Base-by-base conservation (phyloP, 2,113 vertebrate species). In the Cryptomyrus ogoouensis region DNA sequence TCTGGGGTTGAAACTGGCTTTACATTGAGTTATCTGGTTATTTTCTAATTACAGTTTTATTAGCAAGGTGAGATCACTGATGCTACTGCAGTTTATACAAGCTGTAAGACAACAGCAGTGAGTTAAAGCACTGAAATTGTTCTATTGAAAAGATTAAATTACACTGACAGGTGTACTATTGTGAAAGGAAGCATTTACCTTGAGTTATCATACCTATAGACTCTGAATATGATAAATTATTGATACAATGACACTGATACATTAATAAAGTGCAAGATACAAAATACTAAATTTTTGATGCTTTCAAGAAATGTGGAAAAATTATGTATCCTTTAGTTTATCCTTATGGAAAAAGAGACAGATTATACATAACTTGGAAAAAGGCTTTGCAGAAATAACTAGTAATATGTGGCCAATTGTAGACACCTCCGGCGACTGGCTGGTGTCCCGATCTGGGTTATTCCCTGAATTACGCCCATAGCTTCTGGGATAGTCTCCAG, bases 21-120 rank as follows among this genome's bases (percentile, higher is more conserved):
- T 70, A 70, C 62, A 70, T 13, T 70, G 62, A 70, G 62, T 13
- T 70, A 70, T 70, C 62, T 31, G 62, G 62, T 70, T 70, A 70
- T 70, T 70, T 70, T 70, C 62, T 70, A 70, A 70, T 70, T 70
- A 70, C 62, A 70, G 62, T 70, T 70, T 70, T 31, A 70, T 70
- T 70, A 70, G n/a, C 62, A 70, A 70, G 9, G 10, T 12, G 62
- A 31, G 62, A 70, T 31, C n/a, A 31, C 62, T 70, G 62, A 31
- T 31, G 62, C 62, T 31, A 70, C n/a, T 70, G 62, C n/a, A 13
- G n/a, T 70, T 70, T 13, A 70, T 70, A 70, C 27, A 27, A 27
- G 58, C n/a, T 2, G 9, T n/a, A 66, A 66, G 62, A 66, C n/a
- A 70, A 70, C n/a, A 70, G n/a, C 62, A 70, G n/a, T 70, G 27